Evolutionary conservation across 30 jellyfish, hydroid and myxozoan genomes (phyloP).

Genomic region (Rhopilema esculentum): DNA sequence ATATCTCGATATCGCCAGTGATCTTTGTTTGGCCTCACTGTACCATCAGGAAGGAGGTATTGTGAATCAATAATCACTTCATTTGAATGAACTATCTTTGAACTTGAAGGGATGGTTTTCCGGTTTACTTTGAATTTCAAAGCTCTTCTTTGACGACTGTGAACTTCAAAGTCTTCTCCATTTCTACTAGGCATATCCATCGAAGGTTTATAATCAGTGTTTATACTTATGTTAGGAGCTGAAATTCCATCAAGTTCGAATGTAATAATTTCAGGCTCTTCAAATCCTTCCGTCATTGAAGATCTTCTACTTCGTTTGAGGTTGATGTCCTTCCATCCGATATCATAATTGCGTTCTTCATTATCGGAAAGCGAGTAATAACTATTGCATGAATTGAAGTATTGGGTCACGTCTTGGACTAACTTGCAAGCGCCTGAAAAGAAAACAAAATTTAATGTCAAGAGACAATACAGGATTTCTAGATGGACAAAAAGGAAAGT

Average conservation of each 20-base stretch:
- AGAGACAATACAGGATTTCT: background rate
- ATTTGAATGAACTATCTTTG: constrained; percentile 35
- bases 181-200: too few relatives aligned
- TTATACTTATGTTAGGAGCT: too few relatives aligned
- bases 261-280: background rate
- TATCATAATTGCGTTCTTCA: constrained; percentile 42
- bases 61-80: constrained; percentile 25
- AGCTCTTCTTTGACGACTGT: constrained; percentile 28
- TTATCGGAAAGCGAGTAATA: constrained; percentile 24
- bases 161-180: background rate
- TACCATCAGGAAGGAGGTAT: constrained; percentile 41
- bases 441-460: background rate
- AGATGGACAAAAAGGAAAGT: background rate
- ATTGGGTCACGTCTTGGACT: constrained; percentile 13
- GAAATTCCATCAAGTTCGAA: background rate
- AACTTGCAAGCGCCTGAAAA: constrained; percentile 49
- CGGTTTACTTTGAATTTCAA: constrained; percentile 52
- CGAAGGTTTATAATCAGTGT: too few relatives aligned
- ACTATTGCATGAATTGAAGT: constrained; percentile 25
- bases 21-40: constrained; percentile 38
- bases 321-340: constrained; percentile 32
- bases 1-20: constrained; percentile 47
- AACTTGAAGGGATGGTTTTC: constrained; percentile 44
- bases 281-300: background rate
- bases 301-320: constrained; percentile 33